These are phyloP conservation scores for Callopanchax toddi DNA, from an alignment of 2,113 vertebrate genomes.

Conservation along the genomic window DNA sequence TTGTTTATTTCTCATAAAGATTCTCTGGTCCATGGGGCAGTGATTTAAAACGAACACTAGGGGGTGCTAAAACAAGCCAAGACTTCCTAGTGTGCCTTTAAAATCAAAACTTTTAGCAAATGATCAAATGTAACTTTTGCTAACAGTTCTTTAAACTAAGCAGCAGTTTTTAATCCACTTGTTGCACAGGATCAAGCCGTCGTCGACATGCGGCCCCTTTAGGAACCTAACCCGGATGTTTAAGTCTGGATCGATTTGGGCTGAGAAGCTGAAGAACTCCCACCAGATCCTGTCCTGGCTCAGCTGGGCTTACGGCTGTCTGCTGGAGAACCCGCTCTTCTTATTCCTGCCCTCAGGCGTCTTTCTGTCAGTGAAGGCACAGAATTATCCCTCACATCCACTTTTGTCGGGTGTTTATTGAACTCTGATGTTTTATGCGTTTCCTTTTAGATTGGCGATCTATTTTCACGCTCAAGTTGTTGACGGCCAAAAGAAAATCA, in stretches of 20 bases:
- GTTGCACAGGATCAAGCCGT: slow-evolving; percentile 82
- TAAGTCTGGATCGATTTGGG: slow-evolving; percentile 75
- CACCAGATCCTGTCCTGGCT: slow-evolving; percentile 77
- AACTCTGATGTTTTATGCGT: background rate
- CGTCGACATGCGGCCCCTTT: slow-evolving; percentile 86
- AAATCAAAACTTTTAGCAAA: too few relatives aligned
- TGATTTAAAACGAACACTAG: too few relatives aligned
- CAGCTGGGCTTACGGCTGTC: slow-evolving; percentile 67
- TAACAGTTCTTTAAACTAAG: too few relatives aligned
- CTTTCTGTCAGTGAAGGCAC: slow-evolving; percentile 82
- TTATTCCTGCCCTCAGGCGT: slow-evolving; percentile 72
- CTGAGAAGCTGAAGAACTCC: slow-evolving; percentile 55
- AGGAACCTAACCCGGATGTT: slow-evolving; percentile 81
- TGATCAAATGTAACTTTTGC: too few relatives aligned
- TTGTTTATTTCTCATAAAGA: too few relatives aligned
- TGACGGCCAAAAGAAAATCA: slow-evolving; percentile 82
- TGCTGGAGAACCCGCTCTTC: slow-evolving; percentile 83
- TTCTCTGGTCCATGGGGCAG: too few relatives aligned
- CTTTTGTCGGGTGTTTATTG: background rate
- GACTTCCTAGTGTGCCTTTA: too few relatives aligned
- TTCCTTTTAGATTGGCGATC: slow-evolving; percentile 76
- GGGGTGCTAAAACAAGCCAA: too few relatives aligned
- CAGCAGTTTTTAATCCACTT: too few relatives aligned
- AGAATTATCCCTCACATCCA: background rate
- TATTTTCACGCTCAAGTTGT: slow-evolving; percentile 86